These are phyloP conservation scores for Argyrosomus japonicus DNA, from an alignment of 2,113 vertebrate species.

Conservation along the genomic window DNA sequence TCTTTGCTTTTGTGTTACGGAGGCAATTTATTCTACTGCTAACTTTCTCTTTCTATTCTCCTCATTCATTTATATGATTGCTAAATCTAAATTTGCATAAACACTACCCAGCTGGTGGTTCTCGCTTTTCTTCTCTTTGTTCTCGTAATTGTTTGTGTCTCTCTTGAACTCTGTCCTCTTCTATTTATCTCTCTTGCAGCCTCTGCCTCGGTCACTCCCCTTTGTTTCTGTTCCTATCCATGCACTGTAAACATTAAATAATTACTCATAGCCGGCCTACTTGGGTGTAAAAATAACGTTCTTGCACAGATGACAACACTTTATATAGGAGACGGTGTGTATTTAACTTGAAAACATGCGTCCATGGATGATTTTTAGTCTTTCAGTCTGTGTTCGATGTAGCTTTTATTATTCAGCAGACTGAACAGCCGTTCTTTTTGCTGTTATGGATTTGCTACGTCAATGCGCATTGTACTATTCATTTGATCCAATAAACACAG, in stretches of 20 bases:
- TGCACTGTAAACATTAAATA: slow-evolving; percentile 47
- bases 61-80: slow-evolving; percentile 59
- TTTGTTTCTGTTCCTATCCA: slow-evolving; percentile 14
- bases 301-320: not conserved
- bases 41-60: slow-evolving; percentile 6
- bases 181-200: slow-evolving; percentile 42
- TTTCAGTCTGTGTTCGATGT: not conserved
- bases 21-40: slow-evolving; percentile 19
- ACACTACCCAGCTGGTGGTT: slow-evolving; percentile 33
- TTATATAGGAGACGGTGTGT: not conserved
- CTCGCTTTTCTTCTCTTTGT: slow-evolving; percentile 49
- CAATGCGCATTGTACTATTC: not conserved
- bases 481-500: slow-evolving; percentile 46
- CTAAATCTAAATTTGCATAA: slow-evolving; percentile 60
- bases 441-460: slow-evolving; percentile 33
- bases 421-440: not conserved
- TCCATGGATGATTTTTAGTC: not conserved
- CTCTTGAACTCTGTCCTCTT: slow-evolving; percentile 52
- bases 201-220: slow-evolving; percentile 26
- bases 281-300: slow-evolving; percentile 18
- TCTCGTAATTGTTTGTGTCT: slow-evolving; percentile 44
- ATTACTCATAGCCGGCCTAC: not conserved
- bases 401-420: slow-evolving; percentile 1
- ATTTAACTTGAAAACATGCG: not conserved
- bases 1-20: not conserved